Evolutionary conservation across 1,140 invertebrate genomes (phyloP), one percentile per base, ranked within the genome.

Genomic region (Armadillidium nasatum): DNA sequence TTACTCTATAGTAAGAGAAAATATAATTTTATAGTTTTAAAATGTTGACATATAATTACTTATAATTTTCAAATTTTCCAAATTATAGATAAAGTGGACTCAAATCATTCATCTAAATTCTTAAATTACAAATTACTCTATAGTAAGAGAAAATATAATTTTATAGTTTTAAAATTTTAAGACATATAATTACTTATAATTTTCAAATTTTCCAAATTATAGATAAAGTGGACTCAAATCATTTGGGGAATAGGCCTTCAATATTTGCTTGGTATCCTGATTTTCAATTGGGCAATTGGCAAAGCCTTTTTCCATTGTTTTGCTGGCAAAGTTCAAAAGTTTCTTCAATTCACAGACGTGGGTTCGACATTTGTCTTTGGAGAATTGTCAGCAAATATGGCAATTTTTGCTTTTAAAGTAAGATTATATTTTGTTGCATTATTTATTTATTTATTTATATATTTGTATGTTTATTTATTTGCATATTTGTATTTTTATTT

Each of bases 311-410:
- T 75, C 45, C 54, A 75, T 13, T 75, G 73, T 33, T 67, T 75
- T 10, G 73, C 46, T 4, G 66, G 68, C 10, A 75, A 75, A 45
- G 73, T 75, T 60, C n/a, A 60, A 15, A 68, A n/a, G 9, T 75
- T 67, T 21, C 60, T 75, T 0, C 43, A 33, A 13, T 75, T 44
- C 73, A 75, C 73, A 46, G 73, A 75, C n/a, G 23, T 7, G 33
- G 73, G 73, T 54, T 75, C 73, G 7, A 43, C 22, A 33, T 75
- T 75, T 45, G 73, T 75, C 0, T 75, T 75, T 33, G 73, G 73
- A 75, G 60, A 75, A 19, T 22, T 75, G 1, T 23, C 44, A 10
- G 43, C 23, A 22, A 19, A 33, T 15, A 54, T 67, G 15, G 44
- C n/a, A 66, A 74, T 74, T 33, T 74, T 74, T 44, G 72, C 72